phyloP scores from a whole-genome alignment of 2,888 invertebrate genomes.

The Megalurothrips usitatus region DNA sequence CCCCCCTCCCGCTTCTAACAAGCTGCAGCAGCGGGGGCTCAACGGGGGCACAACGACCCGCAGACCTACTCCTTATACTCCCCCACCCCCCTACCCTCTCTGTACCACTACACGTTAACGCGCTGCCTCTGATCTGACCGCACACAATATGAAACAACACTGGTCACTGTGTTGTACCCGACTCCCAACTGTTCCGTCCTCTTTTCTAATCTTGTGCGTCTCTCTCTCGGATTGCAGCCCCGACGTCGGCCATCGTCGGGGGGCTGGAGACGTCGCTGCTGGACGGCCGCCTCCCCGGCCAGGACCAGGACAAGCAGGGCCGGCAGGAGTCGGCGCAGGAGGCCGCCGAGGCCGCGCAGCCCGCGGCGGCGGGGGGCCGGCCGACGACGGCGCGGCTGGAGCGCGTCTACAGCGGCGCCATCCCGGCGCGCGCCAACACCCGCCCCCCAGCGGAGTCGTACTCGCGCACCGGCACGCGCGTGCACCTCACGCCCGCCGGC shows the following conservation, averaged over 20 bases:
- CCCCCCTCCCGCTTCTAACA: not conserved
- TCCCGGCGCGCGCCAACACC: not conserved
- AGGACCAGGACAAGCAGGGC: not conserved
- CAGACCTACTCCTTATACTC: no score
- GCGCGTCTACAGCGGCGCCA: constrained; percentile 7
- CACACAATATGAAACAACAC: no score
- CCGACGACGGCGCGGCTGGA: constrained; percentile 15
- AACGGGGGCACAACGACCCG: not conserved
- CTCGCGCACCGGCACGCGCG: constrained; percentile 5
- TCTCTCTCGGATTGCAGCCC: not conserved
- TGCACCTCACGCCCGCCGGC: constrained; percentile 23
- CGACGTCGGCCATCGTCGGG: constrained; percentile 18
- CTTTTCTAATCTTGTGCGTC: not conserved
- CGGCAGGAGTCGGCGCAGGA: not conserved
- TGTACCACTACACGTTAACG: no score
- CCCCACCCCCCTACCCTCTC: no score
- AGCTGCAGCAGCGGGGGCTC: not conserved
- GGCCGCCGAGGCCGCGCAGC: not conserved
- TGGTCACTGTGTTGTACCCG: no score
- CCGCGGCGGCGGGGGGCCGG: not conserved
- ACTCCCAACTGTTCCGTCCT: not conserved
- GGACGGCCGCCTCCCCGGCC: not conserved
- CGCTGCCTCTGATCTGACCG: no score
- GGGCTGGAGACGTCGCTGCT: constrained; percentile 16
- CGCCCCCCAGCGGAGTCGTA: not conserved